phyloP scores from a whole-genome alignment of 1,140 invertebrate species.

The Eciton burchellii region DNA sequence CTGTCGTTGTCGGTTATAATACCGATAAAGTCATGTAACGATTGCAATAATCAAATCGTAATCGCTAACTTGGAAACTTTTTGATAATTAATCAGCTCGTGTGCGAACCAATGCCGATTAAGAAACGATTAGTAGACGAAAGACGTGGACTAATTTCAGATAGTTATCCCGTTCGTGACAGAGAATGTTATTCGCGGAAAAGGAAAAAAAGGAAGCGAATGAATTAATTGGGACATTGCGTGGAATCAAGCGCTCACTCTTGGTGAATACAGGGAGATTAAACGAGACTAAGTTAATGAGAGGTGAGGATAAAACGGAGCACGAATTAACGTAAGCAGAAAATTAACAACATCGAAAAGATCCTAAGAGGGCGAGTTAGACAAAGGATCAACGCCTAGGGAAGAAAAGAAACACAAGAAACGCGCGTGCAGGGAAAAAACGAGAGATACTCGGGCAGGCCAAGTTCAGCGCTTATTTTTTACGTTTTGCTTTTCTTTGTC shows the following conservation, averaged over 20 bases:
- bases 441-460: not conserved
- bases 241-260: conserved; percentile 1
- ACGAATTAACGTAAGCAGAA: conserved; percentile 14
- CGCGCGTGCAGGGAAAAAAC: not conserved
- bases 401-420: not conserved
- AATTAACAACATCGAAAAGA: conserved; percentile 18
- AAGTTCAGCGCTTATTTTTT: conserved; percentile 18
- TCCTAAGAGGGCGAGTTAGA: too few relatives aligned
- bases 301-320: not conserved
- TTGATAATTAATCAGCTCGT: not conserved
- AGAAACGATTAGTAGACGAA: too few relatives aligned
- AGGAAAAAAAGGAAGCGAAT: not conserved
- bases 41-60: too few relatives aligned
- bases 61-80: not conserved
- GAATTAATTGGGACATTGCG: conserved; percentile 15
- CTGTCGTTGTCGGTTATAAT: too few relatives aligned
- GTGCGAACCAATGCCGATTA: not conserved
- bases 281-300: conserved; percentile 28
- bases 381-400: too few relatives aligned
- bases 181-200: conserved; percentile 16
- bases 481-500: not conserved
- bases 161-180: too few relatives aligned
- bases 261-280: conserved; percentile 30
- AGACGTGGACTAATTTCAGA: too few relatives aligned
- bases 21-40: too few relatives aligned